Base-by-base conservation (phyloP, 1,140 invertebrate genomes). In the Cherax destructor region DNA sequence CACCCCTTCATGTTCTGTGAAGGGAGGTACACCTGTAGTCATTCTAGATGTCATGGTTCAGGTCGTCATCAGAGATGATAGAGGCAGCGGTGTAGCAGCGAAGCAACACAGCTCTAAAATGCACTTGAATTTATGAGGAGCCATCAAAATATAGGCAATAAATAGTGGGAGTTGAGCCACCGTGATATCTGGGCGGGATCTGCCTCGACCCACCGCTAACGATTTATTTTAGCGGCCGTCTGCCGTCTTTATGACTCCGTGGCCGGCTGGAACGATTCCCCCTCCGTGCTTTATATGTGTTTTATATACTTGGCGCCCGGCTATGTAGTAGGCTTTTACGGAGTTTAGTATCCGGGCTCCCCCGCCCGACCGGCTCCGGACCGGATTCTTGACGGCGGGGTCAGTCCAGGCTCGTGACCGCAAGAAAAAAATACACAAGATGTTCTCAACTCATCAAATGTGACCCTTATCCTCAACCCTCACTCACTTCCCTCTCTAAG, bases 271-370 rank as follows among this genome's bases (percentile, higher is more conserved):
- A 76, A n/a, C 56, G 74, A 78, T 74, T n/a, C n/a, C n/a, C 47
- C 69, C 65, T 56, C 50, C 50, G 74, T 78, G 85, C 85, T 86
- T 86, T 86, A 86, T 86, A 78, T 61, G 85, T 78, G 85, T 78
- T 86, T 86, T 86, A 86, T 86, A 77, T 74, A 86, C 85, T 86
- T 50, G n/a, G 50, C 85, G 85, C 69, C 84, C 59, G 61, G 84
- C 72, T 81, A 56, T 59, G 79, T 81, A 56, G 50, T 81, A 52
- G 18, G 79, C 79, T 81, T 81, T 81, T 81, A 81, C 79, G 50
- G 50, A 50, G 50, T 81, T 81, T 81, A 81, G 79, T 81, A 50
- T 81, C 79, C 50, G 79, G 79, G 11, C 79, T 9, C 18, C 88
- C 50, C 59, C 56, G 24, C 81, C 56, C 21, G 13, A 61, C 74